Conservation (phyloP, 2,888 invertebrate species). For the Lepetodrilus schrolli region DNA sequence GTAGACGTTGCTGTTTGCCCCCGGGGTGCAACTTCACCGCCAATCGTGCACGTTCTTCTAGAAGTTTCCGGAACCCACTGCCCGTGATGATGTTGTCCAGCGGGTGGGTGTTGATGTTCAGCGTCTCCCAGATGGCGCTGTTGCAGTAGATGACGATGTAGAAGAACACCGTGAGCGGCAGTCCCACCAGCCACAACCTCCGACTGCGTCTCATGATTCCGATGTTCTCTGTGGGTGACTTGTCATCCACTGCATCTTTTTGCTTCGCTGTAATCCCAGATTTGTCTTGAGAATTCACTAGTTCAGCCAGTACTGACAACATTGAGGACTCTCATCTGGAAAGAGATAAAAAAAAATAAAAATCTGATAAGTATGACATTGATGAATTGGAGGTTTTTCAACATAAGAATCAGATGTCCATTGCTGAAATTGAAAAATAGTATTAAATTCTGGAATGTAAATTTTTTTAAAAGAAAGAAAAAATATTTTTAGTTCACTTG, state of each 20-base stretch:
- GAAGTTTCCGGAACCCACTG: constrained; percentile 44
- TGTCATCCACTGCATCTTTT: background rate
- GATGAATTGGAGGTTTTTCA: background rate
- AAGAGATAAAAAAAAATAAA: background rate
- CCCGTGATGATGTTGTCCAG: constrained; percentile 35
- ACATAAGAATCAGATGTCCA: background rate
- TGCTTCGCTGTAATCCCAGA: background rate
- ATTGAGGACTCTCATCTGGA: constrained; percentile 12
- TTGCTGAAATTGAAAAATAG: no score
- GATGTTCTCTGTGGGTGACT: no score
- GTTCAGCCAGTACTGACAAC: background rate
- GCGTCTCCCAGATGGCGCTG: constrained; percentile 44
- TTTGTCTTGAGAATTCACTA: background rate
- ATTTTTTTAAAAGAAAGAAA: no score
- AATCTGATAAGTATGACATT: background rate
- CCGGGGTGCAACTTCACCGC: constrained; percentile 43
- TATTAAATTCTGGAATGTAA: no score
- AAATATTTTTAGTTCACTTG: no score
- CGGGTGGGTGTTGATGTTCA: constrained; percentile 43
- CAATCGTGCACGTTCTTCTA: constrained; percentile 47
- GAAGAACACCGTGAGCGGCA: constrained; percentile 40
- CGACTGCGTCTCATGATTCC: constrained; percentile 37
- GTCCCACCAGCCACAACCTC: constrained; percentile 48
- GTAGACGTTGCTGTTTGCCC: constrained; percentile 67
- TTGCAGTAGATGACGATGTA: constrained; percentile 52